phyloP scores from a whole-genome alignment of 2,113 vertebrate species.

The Cariama cristata region DNA sequence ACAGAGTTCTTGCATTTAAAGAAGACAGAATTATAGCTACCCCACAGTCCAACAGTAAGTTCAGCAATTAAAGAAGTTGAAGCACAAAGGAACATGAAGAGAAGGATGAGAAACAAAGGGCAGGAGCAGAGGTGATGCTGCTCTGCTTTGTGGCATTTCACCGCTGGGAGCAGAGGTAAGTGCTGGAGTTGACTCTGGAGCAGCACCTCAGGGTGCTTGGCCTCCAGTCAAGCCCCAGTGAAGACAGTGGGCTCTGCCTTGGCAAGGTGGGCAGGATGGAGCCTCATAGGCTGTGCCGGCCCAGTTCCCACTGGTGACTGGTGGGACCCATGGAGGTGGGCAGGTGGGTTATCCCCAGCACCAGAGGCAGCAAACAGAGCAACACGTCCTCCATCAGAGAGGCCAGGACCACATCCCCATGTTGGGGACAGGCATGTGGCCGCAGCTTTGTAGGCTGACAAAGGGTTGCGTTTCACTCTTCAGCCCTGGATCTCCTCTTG shows the following conservation, averaged over 20 bases:
- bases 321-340: no score
- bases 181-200: neutral
- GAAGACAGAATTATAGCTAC: neutral
- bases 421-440: fast-evolving
- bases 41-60: neutral
- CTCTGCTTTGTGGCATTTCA: neutral
- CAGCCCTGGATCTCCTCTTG: neutral
- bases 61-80: neutral
- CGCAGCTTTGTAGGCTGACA: neutral
- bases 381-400: fast-evolving
- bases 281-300: neutral
- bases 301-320: neutral
- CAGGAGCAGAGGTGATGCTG: neutral
- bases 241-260: neutral
- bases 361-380: neutral
- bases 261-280: neutral
- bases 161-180: neutral
- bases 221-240: neutral
- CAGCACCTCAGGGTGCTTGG: neutral
- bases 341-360: neutral
- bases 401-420: neutral
- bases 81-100: neutral
- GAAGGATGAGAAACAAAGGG: neutral
- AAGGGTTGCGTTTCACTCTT: fast-evolving
- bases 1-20: neutral